Base-by-base conservation (phyloP, 2,797 vertebrate genomes). In the Leptatherina wallacei region DNA sequence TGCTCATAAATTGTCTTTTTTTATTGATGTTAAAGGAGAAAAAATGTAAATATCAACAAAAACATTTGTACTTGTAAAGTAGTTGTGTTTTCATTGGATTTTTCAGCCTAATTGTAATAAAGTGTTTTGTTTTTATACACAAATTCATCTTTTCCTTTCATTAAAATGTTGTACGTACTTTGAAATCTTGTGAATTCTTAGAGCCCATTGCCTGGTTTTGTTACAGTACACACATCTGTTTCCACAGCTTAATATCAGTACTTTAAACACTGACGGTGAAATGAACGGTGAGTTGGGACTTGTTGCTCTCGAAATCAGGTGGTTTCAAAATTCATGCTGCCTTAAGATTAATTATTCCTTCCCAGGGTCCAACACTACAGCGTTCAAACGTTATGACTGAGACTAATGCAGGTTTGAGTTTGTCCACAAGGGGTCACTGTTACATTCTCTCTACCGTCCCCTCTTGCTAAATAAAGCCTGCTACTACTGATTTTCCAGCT, bases 81-180 rank as follows among this genome's bases (percentile, higher is more conserved):
- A 96, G 96, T 96, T 61, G 94, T 95, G 96, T 95, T 95, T 94
- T 95, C 94, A 94, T 95, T 95, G 92, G 93, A 94, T 95, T 96
- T 95, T 95, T 90, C 94, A 94, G 94, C 95, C 94, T 94, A 93
- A 94, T 95, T 96, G 95, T 96, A 97, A 96, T 97, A 97, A 97
- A 97, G 93, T 96, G 95, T 96, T 96, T 95, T 96, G 94, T 96
- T 97, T 97, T 96, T 96, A 94, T 96, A 94, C 87, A 92, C 87
- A 87, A 81, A 85, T 76, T 88, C 82, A 90, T 87, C 65, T 78
- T 90, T 88, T 78, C 61, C 70, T 82, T 83, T 75, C 79, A 91
- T 90, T 85, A 88, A 89, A 89, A 82, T 32, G 58, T 80, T 89
- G 62, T 80, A 83, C 79, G 77, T 82, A 85, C 66, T 81, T 73